Percentiles rank a stretch among this genome's conserved stretches.
Conservation (phyloP, 2,888 invertebrate genomes). For the Drosophila lutescens region DNA sequence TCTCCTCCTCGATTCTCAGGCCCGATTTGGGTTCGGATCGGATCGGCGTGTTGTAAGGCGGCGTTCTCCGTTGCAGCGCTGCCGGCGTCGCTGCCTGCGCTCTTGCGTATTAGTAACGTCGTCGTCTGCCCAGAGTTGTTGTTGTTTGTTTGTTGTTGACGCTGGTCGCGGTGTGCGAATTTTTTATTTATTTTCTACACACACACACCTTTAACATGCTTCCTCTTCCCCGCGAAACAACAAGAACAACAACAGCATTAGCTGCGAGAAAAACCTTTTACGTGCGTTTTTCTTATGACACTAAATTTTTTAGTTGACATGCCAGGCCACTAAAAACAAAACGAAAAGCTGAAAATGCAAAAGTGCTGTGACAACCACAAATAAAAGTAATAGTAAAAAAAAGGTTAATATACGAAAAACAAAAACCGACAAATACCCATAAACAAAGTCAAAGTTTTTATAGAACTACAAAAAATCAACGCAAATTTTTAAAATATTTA, state of each 20-base stretch:
- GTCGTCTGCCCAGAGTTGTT: constrained; percentile 25
- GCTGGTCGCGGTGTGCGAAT: constrained; percentile 77
- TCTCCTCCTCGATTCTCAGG: neutral
- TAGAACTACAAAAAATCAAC: constrained; percentile 1
- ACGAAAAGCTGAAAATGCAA: constrained; percentile 43
- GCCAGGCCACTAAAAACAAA: constrained; percentile 21
- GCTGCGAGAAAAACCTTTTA: constrained; percentile 50
- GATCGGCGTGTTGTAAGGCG: constrained; percentile 54
- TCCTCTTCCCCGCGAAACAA: constrained; percentile 7
- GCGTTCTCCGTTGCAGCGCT: constrained; percentile 42
- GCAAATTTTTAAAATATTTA: constrained; percentile 19
- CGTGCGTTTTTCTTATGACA: constrained; percentile 68
- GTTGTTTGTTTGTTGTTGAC: constrained; percentile 76
- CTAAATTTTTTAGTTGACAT: constrained; percentile 53
- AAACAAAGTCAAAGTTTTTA: constrained; percentile 15
- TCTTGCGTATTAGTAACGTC: constrained; percentile 32
- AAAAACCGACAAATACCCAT: constrained; percentile 22
- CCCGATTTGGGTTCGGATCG: constrained; percentile 35
- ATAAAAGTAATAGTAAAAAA: constrained; percentile 28
- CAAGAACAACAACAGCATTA: neutral
- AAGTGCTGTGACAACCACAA: constrained; percentile 58
- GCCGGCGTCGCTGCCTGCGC: constrained; percentile 41
- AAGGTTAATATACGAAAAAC: constrained; percentile 14
- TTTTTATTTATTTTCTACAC: constrained; percentile 67
- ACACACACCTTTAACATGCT: constrained; percentile 4